Evolutionary conservation across 2,113 vertebrate genomes (phyloP).

Genomic region (Pavo muticus): DNA sequence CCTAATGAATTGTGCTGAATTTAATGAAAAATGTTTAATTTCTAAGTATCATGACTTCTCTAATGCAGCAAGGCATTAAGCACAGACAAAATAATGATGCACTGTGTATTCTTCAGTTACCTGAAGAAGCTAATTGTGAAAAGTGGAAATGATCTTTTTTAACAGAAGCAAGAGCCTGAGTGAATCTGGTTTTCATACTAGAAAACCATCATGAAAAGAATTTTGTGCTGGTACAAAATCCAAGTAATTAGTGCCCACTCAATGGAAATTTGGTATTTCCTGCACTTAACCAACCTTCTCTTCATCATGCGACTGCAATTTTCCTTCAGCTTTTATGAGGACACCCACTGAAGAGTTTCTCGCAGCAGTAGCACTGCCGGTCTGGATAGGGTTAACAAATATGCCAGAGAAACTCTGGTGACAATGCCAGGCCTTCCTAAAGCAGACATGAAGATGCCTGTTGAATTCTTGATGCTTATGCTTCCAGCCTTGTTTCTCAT

Average conservation of each 20-base stretch:
- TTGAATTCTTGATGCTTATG: not conserved
- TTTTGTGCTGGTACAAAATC: not conserved
- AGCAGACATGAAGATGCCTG: not conserved
- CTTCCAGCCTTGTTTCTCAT: not conserved
- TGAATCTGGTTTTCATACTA: not conserved
- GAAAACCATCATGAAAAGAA: not conserved
- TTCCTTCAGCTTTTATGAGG: not conserved
- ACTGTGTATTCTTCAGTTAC: not conserved
- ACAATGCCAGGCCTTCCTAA: not conserved
- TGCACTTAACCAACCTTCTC: not conserved
- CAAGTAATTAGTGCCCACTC: not conserved
- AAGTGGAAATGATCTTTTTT: not conserved
- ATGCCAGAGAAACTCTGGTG: not conserved
- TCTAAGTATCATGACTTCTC: not conserved
- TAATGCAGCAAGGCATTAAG: not conserved
- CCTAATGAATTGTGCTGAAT: not conserved
- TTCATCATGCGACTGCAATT: not conserved
- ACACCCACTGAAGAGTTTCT: not conserved
- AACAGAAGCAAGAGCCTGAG: not conserved
- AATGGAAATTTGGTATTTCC: not conserved
- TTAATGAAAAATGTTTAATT: not conserved
- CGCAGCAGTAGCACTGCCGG: not conserved
- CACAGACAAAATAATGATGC: not conserved
- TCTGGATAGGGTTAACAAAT: not conserved
- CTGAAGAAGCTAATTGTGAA: not conserved